phyloP scores from a whole-genome alignment of 2,797 vertebrate species.

The Cygnus olor region DNA sequence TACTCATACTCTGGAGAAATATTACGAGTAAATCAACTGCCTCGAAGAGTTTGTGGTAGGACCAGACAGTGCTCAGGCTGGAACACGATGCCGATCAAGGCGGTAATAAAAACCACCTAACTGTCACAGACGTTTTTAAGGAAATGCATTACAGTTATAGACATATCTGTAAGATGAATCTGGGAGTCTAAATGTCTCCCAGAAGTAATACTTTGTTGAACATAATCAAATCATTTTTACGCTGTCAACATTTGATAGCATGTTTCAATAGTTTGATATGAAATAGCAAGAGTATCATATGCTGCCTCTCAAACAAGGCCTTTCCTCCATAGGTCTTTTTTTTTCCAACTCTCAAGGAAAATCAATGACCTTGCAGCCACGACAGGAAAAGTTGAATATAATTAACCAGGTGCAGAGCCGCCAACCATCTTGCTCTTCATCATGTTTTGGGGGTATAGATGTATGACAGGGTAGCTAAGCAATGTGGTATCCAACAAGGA shows the following conservation, averaged over 20 bases:
- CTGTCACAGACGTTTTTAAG: background rate
- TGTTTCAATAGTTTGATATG: background rate
- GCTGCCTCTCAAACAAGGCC: background rate
- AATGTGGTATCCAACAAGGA: background rate
- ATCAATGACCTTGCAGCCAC: background rate
- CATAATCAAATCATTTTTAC: background rate
- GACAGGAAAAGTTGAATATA: background rate
- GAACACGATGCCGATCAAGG: background rate
- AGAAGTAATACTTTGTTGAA: background rate
- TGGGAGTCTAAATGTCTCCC: background rate
- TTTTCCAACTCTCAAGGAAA: background rate
- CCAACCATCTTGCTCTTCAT: background rate
- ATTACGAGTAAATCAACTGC: background rate
- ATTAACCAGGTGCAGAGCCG: background rate
- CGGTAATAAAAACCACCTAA: background rate
- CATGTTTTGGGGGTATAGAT: rapidly evolving
- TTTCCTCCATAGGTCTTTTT: background rate
- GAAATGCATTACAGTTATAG: background rate
- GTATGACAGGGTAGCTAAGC: background rate
- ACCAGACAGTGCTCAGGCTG: background rate
- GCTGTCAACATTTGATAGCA: background rate
- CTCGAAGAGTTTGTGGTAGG: background rate
- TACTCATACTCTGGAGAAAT: background rate
- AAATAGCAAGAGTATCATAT: background rate
- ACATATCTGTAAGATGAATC: background rate